Conservation (phyloP, 2,888 invertebrate genomes). For the Xylota sylvarum region DNA sequence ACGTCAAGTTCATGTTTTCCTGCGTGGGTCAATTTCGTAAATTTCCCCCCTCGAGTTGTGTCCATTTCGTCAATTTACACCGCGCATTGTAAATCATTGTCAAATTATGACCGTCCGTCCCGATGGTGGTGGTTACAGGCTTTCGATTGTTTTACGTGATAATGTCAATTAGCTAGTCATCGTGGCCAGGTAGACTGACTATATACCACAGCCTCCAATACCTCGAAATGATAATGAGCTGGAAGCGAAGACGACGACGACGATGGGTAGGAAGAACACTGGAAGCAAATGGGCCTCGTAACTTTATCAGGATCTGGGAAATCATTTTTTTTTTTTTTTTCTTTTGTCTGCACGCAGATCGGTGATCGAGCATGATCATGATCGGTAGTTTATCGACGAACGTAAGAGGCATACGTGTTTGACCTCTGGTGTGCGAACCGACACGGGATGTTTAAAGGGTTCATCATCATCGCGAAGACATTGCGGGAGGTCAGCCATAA, state of each 20-base stretch:
- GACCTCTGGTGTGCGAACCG: constrained; percentile 44
- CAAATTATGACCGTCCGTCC: constrained; percentile 68
- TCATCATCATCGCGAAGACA: constrained; percentile 6
- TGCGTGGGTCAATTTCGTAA: constrained; percentile 75
- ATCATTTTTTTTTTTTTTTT: constrained; percentile 26
- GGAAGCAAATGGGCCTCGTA: constrained; percentile 64
- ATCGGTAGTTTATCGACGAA: constrained; percentile 65
- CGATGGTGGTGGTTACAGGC: constrained; percentile 40
- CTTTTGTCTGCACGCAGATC: constrained; percentile 71
- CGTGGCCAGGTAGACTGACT: constrained; percentile 47
- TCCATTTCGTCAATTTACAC: constrained; percentile 74
- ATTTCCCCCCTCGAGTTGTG: constrained; percentile 47
- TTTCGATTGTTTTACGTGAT: constrained; percentile 75
- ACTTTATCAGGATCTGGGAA: constrained; percentile 53
- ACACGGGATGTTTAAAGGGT: constrained; percentile 42
- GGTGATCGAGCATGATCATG: constrained; percentile 59
- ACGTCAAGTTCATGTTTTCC: constrained; percentile 71
- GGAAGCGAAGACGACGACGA: neutral
- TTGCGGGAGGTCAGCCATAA: constrained; percentile 45
- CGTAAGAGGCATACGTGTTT: constrained; percentile 49
- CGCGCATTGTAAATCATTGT: constrained; percentile 75
- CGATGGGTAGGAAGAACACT: constrained; percentile 26
- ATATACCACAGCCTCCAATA: neutral
- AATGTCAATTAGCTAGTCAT: constrained; percentile 77
- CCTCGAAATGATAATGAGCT: constrained; percentile 28